These are phyloP conservation scores for Australoheros scitulus DNA, from an alignment of 2,113 vertebrate species.

Conservation along the genomic window DNA sequence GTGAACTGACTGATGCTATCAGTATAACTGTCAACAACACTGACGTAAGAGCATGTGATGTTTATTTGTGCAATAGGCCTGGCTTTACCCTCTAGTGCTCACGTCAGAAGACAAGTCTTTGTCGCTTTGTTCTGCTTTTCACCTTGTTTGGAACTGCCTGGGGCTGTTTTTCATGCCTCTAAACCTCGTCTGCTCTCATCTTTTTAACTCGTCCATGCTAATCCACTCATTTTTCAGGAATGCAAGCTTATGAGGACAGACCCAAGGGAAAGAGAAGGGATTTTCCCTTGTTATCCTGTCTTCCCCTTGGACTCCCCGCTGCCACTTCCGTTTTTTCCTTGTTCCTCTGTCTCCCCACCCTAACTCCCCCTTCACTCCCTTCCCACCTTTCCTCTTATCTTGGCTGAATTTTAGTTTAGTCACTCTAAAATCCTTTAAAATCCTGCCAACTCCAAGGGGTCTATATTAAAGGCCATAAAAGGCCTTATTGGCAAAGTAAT, in stretches of 20 bases:
- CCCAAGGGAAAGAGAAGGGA: constrained; percentile 73
- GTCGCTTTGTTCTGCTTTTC: constrained; percentile 9
- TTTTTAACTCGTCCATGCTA: constrained; percentile 46
- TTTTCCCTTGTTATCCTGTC: constrained; percentile 77
- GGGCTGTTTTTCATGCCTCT: constrained; percentile 42
- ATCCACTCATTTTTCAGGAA: constrained; percentile 66
- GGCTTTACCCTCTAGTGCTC: constrained; percentile 6
- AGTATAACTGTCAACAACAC: constrained; percentile 43
- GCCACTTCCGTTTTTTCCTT: constrained; percentile 54
- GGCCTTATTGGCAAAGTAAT: not conserved
- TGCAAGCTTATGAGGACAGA: constrained; percentile 58
- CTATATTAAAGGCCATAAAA: constrained; percentile 34
- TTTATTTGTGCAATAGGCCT: constrained; percentile 42
- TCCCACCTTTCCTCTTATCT: constrained; percentile 56
- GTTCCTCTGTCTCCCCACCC: constrained; percentile 35
- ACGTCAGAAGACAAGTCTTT: constrained; percentile 6
- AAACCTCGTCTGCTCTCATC: constrained; percentile 37
- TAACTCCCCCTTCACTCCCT: constrained; percentile 3
- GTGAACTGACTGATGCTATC: constrained; percentile 48
- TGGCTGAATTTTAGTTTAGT: constrained; percentile 56
- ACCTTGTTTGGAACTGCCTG: constrained; percentile 30
- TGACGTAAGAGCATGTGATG: constrained; percentile 30
- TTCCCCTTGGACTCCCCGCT: constrained; percentile 59
- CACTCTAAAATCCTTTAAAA: constrained; percentile 42
- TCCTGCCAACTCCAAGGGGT: constrained; percentile 25